phyloP scores from a whole-genome alignment of 1,140 invertebrate species.

The Leptestheria dahalacensis region DNA sequence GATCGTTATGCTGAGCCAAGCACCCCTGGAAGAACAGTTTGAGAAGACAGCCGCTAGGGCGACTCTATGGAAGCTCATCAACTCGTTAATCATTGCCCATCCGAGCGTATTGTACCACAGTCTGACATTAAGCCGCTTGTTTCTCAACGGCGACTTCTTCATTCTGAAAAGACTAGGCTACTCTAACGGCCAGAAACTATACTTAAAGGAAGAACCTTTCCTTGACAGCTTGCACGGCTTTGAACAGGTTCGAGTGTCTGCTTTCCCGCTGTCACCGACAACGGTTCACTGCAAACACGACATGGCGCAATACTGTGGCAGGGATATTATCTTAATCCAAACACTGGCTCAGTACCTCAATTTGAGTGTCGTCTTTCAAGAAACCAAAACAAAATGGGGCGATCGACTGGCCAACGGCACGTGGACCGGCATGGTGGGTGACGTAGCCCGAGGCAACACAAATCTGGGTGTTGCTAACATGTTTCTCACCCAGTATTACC shows the following conservation, averaged over 20 bases:
- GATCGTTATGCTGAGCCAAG: neutral
- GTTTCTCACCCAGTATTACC: conserved; percentile 18
- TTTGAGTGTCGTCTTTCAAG: conserved; percentile 18
- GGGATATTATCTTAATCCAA: conserved; percentile 6
- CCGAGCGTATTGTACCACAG: neutral
- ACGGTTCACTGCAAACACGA: neutral
- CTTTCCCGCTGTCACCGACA: neutral
- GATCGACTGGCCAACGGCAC: conserved; percentile 18
- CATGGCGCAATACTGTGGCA: neutral
- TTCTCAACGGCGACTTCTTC: neutral
- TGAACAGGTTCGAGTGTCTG: neutral
- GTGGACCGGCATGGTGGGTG: conserved; percentile 21
- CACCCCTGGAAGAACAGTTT: neutral
- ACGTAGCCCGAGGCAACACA: conserved; percentile 15
- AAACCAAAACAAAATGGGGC: conserved; percentile 21
- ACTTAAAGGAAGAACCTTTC: neutral
- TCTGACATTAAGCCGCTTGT: neutral
- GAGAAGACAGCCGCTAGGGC: no score
- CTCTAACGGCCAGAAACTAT: neutral
- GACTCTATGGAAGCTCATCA: neutral
- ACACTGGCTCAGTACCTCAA: conserved; percentile 14
- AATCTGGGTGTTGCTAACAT: conserved; percentile 21
- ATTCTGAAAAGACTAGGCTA: neutral
- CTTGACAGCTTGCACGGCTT: neutral
- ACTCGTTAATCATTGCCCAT: neutral